phyloP scores from a whole-genome alignment of 2,113 vertebrate genomes.

The Thinocorus orbignyianus region DNA sequence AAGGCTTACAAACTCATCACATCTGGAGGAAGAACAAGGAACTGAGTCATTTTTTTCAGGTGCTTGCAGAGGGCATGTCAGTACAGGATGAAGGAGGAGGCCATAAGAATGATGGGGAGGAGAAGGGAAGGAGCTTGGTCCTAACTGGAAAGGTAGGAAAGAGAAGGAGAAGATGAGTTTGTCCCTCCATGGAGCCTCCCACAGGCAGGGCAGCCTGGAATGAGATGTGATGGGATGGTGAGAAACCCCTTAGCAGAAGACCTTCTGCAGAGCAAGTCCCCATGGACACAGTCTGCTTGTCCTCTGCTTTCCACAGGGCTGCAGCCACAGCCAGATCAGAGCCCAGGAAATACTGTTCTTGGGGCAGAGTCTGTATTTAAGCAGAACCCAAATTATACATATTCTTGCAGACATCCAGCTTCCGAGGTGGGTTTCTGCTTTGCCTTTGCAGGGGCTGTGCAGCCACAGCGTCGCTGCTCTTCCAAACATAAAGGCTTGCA shows the following conservation, averaged over 20 bases:
- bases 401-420: not conserved
- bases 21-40: not conserved
- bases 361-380: not conserved
- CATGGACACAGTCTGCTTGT: not conserved
- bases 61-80: not conserved
- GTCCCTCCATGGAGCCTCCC: not conserved
- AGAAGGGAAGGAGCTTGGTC: not conserved
- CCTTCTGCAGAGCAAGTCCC: not conserved
- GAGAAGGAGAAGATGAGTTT: not conserved
- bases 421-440: not conserved
- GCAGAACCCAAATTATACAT: not conserved
- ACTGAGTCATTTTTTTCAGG: not conserved
- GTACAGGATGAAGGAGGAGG: not conserved
- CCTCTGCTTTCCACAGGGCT: not conserved
- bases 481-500: not conserved
- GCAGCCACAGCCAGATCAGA: not conserved
- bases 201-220: not conserved
- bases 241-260: not conserved
- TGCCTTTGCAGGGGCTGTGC: not conserved
- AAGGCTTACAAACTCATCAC: not conserved
- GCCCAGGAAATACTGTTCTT: not conserved
- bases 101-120: too few species aligned
- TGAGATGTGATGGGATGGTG: accelerated
- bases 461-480: accelerated
- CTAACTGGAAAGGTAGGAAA: not conserved